Conservation (phyloP, 2,113 vertebrate species). For the Theristicus caerulescens region DNA sequence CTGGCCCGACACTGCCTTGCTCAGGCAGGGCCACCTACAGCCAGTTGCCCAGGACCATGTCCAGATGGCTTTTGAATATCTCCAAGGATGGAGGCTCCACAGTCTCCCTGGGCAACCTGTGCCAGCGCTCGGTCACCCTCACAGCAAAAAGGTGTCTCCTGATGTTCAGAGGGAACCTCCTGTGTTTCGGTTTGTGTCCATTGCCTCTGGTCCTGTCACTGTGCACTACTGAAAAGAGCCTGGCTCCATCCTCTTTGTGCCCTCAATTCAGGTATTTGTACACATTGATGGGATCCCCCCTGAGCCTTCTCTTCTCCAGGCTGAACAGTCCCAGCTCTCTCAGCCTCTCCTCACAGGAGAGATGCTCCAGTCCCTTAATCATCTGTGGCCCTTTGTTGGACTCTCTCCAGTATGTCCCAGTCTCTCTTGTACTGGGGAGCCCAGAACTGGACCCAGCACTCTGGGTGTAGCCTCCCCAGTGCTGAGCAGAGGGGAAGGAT, state of each 20-base stretch:
- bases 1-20: not conserved
- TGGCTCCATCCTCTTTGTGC: not conserved
- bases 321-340: not conserved
- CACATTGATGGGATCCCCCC: not conserved
- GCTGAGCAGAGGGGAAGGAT: not conserved
- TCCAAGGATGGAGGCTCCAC: not conserved
- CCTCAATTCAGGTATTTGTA: not conserved
- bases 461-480: not conserved
- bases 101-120: not conserved
- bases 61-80: not conserved
- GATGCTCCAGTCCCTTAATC: not conserved
- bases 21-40: not conserved
- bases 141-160: not conserved
- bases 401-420: not conserved
- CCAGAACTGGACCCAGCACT: not conserved
- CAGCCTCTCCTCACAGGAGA: not conserved
- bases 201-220: fast-evolving
- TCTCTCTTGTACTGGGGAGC: not conserved
- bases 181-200: not conserved
- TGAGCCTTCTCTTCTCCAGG: not conserved
- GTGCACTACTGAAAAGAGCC: not conserved
- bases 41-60: not conserved
- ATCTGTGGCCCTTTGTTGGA: not conserved
- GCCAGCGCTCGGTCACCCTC: not conserved
- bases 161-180: not conserved